phyloP scores from a whole-genome alignment of 2,888 invertebrate species.

The Drosophila anomalipes region DNA sequence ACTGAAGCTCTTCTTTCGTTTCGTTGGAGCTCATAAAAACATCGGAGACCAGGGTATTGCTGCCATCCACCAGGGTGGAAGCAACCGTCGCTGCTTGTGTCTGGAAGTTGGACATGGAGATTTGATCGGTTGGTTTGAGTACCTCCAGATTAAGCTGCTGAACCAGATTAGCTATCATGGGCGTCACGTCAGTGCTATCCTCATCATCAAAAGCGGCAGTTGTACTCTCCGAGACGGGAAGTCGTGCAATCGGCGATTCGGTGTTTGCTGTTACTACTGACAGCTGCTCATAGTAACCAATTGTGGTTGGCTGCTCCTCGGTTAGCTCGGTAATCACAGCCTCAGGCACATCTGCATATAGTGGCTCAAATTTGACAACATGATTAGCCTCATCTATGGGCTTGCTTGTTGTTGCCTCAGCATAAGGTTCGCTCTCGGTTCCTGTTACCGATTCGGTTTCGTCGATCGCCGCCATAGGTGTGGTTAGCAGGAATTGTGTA shows the following conservation, averaged over 20 bases:
- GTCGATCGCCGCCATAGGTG: slow-evolving; percentile 55
- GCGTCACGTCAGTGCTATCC: slow-evolving; percentile 60
- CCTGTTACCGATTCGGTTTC: slow-evolving; percentile 24
- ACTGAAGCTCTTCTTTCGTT: slow-evolving; percentile 82
- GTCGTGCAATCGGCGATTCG: slow-evolving; percentile 30
- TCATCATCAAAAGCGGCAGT: slow-evolving; percentile 37
- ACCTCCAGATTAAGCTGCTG: slow-evolving; percentile 75
- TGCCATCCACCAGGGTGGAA: slow-evolving; percentile 83
- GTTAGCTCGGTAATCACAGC: slow-evolving; percentile 71
- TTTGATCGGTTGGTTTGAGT: slow-evolving; percentile 73
- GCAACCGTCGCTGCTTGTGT: slow-evolving; percentile 85
- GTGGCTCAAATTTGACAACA: slow-evolving; percentile 75
- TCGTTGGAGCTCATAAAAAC: slow-evolving; percentile 74
- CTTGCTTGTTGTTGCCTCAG: slow-evolving; percentile 28
- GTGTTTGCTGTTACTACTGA: slow-evolving; percentile 30
- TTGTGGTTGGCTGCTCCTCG: slow-evolving; percentile 37
- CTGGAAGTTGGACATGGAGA: slow-evolving; percentile 83
- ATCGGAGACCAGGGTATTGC: slow-evolving; percentile 63
- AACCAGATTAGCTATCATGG: slow-evolving; percentile 74
- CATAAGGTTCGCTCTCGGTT: slow-evolving; percentile 3
- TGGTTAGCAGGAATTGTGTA: slow-evolving; percentile 64
- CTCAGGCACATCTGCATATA: slow-evolving; percentile 77
- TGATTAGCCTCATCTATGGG: slow-evolving; percentile 45
- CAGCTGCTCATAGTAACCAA: slow-evolving; percentile 19
- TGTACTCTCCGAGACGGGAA: slow-evolving; percentile 67